These are phyloP conservation scores for Callorhinus ursinus DNA, from an alignment of 2,113 vertebrate genomes.

Conservation along the genomic window DNA sequence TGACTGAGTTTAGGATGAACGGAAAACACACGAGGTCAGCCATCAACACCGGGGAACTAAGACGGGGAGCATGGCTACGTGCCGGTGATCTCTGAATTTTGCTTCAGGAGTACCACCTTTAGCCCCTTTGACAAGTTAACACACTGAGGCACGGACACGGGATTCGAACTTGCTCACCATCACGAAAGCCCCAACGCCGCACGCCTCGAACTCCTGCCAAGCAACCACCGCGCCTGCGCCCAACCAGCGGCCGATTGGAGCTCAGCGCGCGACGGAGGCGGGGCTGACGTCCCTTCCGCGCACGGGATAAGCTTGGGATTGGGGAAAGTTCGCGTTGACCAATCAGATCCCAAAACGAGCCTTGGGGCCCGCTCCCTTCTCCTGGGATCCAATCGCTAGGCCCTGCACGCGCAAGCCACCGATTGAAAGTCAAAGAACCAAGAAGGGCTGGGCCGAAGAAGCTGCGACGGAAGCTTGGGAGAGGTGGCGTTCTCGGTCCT, in stretches of 20 bases:
- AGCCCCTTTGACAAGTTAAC: not conserved
- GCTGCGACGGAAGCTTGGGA: not conserved
- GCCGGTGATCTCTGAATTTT: not conserved
- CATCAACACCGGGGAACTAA: not conserved
- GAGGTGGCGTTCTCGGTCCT: not conserved
- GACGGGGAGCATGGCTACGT: not conserved
- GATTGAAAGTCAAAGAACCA: constrained; percentile 27
- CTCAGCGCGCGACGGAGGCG: fast-evolving
- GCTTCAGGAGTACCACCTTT: not conserved
- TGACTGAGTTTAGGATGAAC: not conserved
- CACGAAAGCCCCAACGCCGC: fast-evolving
- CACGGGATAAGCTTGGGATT: not conserved
- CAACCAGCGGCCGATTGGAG: not conserved
- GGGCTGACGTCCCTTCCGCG: not conserved
- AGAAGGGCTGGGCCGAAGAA: not conserved
- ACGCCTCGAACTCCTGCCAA: not conserved
- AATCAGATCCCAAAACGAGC: not conserved
- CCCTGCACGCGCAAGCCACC: not conserved
- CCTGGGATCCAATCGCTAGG: not conserved
- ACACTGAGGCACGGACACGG: not conserved
- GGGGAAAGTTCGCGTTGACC: not conserved
- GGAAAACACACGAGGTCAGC: not conserved
- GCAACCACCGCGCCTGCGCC: not conserved
- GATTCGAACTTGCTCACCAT: not conserved
- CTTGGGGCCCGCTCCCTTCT: not conserved